Evolutionary conservation across 2,888 invertebrate species (phyloP).

Genomic region (Phortica okadai): DNA sequence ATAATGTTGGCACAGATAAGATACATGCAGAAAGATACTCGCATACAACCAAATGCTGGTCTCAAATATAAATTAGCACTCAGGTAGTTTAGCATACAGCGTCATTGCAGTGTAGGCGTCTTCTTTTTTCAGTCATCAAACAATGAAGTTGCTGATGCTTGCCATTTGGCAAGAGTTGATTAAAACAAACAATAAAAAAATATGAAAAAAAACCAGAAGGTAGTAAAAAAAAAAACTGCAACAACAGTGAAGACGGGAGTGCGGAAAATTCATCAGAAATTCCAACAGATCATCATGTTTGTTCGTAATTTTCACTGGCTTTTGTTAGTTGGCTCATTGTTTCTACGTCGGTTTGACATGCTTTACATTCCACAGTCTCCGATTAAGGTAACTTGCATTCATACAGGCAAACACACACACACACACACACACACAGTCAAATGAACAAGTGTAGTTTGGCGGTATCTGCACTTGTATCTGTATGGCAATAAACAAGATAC

Average conservation of each 20-base stretch:
- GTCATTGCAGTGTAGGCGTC: neutral
- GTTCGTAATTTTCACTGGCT: conserved; percentile 67
- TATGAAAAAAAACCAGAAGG: neutral
- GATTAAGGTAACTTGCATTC: conserved; percentile 27
- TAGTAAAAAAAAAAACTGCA: neutral
- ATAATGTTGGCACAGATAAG: conserved; percentile 21
- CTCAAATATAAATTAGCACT: conserved; percentile 16
- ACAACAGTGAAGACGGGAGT: neutral
- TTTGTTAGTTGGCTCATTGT: conserved; percentile 22
- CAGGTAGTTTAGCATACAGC: conserved; percentile 12
- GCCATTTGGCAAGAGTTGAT: conserved; percentile 19
- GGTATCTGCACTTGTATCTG: conserved; percentile 43
- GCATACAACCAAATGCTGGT: neutral
- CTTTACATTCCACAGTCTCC: conserved; percentile 58
- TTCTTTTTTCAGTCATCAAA: conserved; percentile 1
- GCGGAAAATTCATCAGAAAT: conserved; percentile 10
- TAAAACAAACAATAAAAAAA: neutral
- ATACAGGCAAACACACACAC: conserved; percentile 40
- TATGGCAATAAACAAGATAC: conserved; percentile 7
- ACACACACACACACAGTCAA: conserved; percentile 20
- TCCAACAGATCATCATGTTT: conserved; percentile 35
- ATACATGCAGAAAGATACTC: neutral
- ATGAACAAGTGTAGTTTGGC: conserved; percentile 45
- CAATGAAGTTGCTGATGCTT: conserved; percentile 12
- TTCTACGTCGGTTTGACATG: conserved; percentile 58